These are phyloP conservation scores for Grus americana DNA, from an alignment of 2,113 vertebrate genomes.

Conservation along the genomic window DNA sequence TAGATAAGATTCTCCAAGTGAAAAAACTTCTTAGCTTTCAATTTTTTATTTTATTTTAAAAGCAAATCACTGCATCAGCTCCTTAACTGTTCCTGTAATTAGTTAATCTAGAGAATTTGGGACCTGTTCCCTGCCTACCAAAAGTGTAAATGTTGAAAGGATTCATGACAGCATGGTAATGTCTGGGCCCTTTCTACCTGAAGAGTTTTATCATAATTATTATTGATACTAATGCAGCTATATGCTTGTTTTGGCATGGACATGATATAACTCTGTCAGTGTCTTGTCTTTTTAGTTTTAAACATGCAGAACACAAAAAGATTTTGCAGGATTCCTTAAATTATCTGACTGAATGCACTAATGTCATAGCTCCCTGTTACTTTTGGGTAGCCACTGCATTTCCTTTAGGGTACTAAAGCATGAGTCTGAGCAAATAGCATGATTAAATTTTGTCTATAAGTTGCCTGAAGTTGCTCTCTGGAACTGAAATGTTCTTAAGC, in stretches of 20 bases:
- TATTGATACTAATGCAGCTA: background rate
- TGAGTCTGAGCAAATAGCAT: background rate
- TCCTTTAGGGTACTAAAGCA: background rate
- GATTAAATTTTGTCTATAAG: background rate
- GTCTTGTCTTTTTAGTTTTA: background rate
- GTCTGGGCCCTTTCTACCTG: background rate
- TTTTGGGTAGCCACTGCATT: background rate
- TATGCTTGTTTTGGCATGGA: background rate
- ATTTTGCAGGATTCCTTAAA: background rate
- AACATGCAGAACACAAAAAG: background rate
- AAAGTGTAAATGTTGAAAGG: background rate
- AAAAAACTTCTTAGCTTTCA: background rate
- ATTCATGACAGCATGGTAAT: background rate
- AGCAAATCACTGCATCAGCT: background rate
- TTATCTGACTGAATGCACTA: background rate
- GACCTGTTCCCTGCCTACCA: background rate
- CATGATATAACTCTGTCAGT: background rate
- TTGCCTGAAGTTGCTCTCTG: background rate
- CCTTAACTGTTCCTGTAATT: background rate
- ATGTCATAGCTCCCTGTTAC: background rate
- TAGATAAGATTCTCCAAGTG: background rate
- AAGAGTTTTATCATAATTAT: background rate
- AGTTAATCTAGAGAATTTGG: background rate
- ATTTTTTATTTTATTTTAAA: background rate
- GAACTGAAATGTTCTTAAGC: background rate